Evolutionary conservation across 2,113 vertebrate genomes (phyloP), one percentile per base, ranked within the genome.

Genomic region (Larimichthys polyactis): DNA sequence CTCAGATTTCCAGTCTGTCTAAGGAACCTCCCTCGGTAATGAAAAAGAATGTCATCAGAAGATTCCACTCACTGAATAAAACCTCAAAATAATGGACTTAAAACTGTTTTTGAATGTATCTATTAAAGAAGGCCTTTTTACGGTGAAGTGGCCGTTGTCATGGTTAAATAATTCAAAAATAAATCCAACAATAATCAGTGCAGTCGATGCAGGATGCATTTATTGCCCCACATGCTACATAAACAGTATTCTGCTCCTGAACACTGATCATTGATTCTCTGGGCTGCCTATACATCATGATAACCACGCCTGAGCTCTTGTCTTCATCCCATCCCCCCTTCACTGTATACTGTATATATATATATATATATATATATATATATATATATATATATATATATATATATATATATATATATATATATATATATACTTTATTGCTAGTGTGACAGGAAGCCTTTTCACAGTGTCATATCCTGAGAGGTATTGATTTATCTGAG

Each of bases 401-500:
- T 80, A 58, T 52, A 16, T 66, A 32, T 82, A 49, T 51, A 32
- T 32, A 32, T 36, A 36, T 36, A 36, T 24, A 24, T 24, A 32
- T 82, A 49, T 51, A 32, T 32, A 32, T 36, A 36, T 36, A 36
- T 82, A 77, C 52, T 77, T 80, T 60, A 75, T 73, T 75, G 29
- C 67, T 54, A 68, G 36, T 66, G 58, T 79, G 63, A 87, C 67
- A 76, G 71, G 67, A 82, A 84, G 59, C 64, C 64, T 73, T 78
- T 90, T 74, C 54, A 67, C 71, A 67, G 75, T 79, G 82, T 85
- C 79, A 79, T 59, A 87, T 87, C 83, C 82, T 83, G 65, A 66
- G 57, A 90, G 74, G 83, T 87, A 87, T 90, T 75, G 85, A 87
- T 87, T 85, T 66, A 90, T 90, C 71, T 57, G 1, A 20, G 27